phyloP scores from a whole-genome alignment of 30 jellyfish, hydroid and myxozoan species.

The Pseudorhiza aurosa region DNA sequence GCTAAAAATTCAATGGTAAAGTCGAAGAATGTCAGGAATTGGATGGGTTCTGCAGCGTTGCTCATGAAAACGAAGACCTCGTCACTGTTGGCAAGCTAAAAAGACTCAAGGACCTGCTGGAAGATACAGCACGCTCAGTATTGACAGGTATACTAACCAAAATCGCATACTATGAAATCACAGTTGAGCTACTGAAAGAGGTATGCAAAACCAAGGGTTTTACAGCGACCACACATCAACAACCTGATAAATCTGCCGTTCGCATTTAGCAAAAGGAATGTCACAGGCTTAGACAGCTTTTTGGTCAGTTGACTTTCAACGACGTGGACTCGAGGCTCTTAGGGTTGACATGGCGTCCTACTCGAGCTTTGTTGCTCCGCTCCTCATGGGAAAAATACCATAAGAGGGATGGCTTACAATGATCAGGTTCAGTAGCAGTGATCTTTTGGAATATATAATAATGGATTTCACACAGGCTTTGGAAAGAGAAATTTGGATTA shows the following conservation, averaged over 20 bases:
- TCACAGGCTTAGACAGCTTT: neutral
- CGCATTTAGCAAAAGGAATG: constrained; percentile 2
- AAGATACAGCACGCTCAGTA: too few relatives aligned
- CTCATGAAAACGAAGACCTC: too few relatives aligned
- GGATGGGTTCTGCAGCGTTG: too few relatives aligned
- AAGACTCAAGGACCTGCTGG: too few relatives aligned
- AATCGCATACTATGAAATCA: constrained; percentile 1
- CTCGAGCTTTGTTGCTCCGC: constrained; percentile 24
- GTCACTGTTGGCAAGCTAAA: too few relatives aligned
- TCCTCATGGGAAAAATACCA: constrained; percentile 25
- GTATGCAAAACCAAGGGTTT: constrained; percentile 14
- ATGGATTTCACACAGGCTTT: constrained; percentile 1
- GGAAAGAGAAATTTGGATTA: neutral
- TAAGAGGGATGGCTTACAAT: neutral
- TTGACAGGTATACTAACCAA: too few relatives aligned
- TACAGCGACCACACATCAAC: constrained; percentile 27
- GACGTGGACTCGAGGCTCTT: constrained; percentile 18
- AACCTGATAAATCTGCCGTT: neutral
- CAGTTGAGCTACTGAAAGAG: constrained; percentile 5
- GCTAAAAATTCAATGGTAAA: too few relatives aligned
- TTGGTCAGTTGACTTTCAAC: constrained; percentile 10
- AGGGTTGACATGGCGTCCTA: constrained; percentile 5
- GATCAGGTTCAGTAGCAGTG: constrained; percentile 7
- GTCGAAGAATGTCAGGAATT: too few relatives aligned
- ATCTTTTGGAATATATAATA: neutral